These are phyloP conservation scores for Craniophora ligustri DNA, from an alignment of 2,888 invertebrate species.

Conservation along the genomic window DNA sequence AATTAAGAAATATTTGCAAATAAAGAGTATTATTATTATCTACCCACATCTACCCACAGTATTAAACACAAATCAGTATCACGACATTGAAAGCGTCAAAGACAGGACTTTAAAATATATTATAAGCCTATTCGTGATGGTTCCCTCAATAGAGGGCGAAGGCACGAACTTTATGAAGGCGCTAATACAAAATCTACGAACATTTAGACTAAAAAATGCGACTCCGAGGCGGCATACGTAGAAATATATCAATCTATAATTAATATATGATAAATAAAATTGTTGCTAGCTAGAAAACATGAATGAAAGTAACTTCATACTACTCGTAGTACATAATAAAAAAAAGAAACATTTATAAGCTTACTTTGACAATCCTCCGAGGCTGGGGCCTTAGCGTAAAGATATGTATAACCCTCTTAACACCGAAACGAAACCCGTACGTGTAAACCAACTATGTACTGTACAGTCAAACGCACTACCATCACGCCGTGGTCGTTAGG, in stretches of 20 bases:
- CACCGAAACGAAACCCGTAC: conserved; percentile 39
- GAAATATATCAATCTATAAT: conserved; percentile 15
- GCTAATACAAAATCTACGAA: conserved; percentile 42
- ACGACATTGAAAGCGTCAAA: conserved; percentile 16
- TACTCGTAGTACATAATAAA: not conserved
- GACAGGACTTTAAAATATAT: not conserved
- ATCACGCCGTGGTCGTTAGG: conserved; percentile 74
- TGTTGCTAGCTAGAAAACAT: conserved; percentile 5
- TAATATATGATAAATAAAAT: conserved; percentile 13
- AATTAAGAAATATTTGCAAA: not conserved
- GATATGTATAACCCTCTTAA: conserved; percentile 41
- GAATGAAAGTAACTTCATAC: not conserved
- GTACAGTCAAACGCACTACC: conserved; percentile 41
- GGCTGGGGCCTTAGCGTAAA: conserved; percentile 24
- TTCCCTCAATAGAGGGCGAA: conserved; percentile 39
- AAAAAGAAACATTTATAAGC: not conserved
- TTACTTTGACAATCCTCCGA: not conserved
- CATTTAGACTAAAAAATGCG: conserved; percentile 37
- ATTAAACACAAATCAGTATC: conserved; percentile 5
- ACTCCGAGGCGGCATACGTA: conserved; percentile 33
- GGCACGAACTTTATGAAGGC: conserved; percentile 40
- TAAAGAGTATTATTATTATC: not conserved
- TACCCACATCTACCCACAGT: conserved; percentile 11
- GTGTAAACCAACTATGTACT: conserved; percentile 51
- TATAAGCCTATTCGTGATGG: conserved; percentile 33